phyloP scores from a whole-genome alignment of 1,140 invertebrate species.

The Bombus pascuorum region DNA sequence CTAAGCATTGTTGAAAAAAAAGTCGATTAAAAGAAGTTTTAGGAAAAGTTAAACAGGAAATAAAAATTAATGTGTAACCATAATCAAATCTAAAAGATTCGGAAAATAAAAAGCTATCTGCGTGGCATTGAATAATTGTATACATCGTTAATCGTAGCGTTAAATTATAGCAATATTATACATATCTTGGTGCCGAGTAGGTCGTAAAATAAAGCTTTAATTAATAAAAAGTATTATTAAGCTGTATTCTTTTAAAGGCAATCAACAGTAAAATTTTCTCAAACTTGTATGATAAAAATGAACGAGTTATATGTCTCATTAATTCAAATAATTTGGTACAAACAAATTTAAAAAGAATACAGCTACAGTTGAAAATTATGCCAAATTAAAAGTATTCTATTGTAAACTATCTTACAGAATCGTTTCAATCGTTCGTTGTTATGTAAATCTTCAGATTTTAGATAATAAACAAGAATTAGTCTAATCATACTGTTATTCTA shows the following conservation, averaged over 20 bases:
- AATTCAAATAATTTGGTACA: not conserved
- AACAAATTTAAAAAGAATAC: conserved; percentile 14
- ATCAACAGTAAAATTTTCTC: not conserved
- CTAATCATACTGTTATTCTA: conserved; percentile 10
- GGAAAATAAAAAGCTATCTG: not conserved
- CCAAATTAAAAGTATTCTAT: conserved; percentile 46
- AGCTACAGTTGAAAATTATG: conserved; percentile 16
- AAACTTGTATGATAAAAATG: not conserved
- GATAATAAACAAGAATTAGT: conserved; percentile 59
- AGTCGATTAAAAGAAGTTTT: not conserved
- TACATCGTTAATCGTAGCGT: conserved; percentile 28
- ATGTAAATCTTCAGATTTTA: conserved; percentile 60
- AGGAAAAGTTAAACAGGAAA: conserved; percentile 1
- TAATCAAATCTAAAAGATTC: not conserved
- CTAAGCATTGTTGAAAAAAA: not conserved
- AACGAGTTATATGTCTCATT: not conserved
- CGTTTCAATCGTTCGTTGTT: conserved; percentile 43
- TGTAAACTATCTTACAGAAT: conserved; percentile 11
- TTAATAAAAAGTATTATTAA: conserved; percentile 25
- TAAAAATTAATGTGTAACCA: not conserved
- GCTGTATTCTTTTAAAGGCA: conserved; percentile 34
- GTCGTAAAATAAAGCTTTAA: conserved; percentile 33
- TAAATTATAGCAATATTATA: conserved; percentile 65
- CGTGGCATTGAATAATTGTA: not conserved
- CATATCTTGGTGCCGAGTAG: conserved; percentile 62